Evolutionary conservation across 2,797 vertebrate genomes (phyloP).

Genomic region (Setipinna tenuifilis): DNA sequence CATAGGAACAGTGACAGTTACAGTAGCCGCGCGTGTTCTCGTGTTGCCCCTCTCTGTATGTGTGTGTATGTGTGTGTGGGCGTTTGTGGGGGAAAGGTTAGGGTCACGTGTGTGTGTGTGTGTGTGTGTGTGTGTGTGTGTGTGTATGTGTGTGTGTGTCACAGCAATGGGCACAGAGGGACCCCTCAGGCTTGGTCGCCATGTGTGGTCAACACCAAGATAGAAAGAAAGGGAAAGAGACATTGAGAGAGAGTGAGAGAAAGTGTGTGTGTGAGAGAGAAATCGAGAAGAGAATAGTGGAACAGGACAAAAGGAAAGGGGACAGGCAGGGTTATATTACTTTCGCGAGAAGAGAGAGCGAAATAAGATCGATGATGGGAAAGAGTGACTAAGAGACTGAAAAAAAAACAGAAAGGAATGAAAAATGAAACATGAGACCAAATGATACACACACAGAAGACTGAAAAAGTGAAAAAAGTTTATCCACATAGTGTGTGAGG

Average conservation of each 20-base stretch:
- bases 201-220: slow-evolving; percentile 58
- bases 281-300: background rate
- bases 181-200: slow-evolving; percentile 64
- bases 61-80: background rate
- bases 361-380: background rate
- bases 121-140: no score
- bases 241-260: background rate
- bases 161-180: slow-evolving; percentile 64
- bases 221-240: background rate
- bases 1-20: background rate
- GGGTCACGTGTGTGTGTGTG: no score
- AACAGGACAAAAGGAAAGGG: background rate
- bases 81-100: no score
- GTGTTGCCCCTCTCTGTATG: background rate
- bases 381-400: slow-evolving; percentile 37
- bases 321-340: background rate
- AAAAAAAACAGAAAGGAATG: background rate
- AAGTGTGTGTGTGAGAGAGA: background rate
- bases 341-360: background rate
- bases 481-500: background rate
- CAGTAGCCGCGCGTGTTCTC: background rate
- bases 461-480: background rate
- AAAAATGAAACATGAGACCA: slow-evolving; percentile 41
- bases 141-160: slow-evolving; percentile 9
- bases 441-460: slow-evolving; percentile 33